phyloP scores from a whole-genome alignment of 2,888 invertebrate species.

The Agriopis marginaria region DNA sequence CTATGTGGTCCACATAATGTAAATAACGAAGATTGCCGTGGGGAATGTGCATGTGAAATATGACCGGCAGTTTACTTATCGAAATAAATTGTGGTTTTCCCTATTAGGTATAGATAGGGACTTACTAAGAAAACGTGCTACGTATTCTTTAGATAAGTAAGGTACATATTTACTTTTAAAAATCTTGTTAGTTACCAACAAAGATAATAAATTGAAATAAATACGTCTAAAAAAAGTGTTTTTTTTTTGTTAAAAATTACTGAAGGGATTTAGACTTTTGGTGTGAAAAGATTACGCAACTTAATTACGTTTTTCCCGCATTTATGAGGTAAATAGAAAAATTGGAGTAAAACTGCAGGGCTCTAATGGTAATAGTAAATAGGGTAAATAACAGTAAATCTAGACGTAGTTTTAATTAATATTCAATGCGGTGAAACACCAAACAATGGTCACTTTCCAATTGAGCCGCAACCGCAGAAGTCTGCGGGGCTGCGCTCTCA shows the following conservation, averaged over 20 bases:
- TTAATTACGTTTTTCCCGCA: too few relatives aligned
- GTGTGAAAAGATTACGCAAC: too few relatives aligned
- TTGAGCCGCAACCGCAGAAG: constrained; percentile 52
- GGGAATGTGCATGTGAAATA: constrained; percentile 8
- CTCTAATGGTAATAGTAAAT: background rate
- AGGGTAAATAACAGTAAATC: constrained; percentile 7
- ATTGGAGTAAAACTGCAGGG: background rate
- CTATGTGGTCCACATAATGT: background rate
- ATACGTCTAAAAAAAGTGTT: too few relatives aligned
- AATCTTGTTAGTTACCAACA: too few relatives aligned
- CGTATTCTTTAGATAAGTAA: too few relatives aligned
- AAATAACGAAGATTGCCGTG: background rate
- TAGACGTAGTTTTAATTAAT: constrained; percentile 43
- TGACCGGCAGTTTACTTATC: background rate
- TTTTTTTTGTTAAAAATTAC: background rate
- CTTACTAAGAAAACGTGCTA: too few relatives aligned
- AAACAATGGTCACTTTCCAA: constrained; percentile 58
- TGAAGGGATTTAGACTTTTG: too few relatives aligned
- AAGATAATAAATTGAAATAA: too few relatives aligned
- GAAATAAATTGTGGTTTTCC: background rate
- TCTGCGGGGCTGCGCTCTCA: constrained; percentile 47
- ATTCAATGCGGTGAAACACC: constrained; percentile 47
- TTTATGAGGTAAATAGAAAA: too few relatives aligned
- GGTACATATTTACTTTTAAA: too few relatives aligned
- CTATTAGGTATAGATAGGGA: too few relatives aligned